Base-by-base conservation (phyloP, 2,113 vertebrate genomes). In the Tamias sibiricus region DNA sequence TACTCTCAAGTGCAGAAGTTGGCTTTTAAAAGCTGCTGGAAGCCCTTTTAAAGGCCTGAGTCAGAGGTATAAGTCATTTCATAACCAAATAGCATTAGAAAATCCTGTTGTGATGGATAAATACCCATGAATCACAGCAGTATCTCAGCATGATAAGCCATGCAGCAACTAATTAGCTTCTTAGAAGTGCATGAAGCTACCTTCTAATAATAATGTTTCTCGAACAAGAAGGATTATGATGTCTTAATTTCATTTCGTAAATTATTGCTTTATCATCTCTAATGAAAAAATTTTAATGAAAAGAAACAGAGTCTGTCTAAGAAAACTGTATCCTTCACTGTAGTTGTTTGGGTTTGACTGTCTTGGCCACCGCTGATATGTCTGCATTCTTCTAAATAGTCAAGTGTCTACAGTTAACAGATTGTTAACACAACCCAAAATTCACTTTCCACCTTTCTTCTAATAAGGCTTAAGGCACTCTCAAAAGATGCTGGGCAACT, bases 71-170 rank as follows among this genome's bases (percentile, higher is more conserved):
- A 94, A 92, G 90, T 91, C 74, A 91, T 82, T 96, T 92, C 95
- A 97, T 97, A 98, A 98, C 68, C 79, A 97, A 98, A 97, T 6
- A 94, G 57, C 86, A 95, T 90, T 37, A 90, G 95, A 95, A 97
- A 95, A 90, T 92, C 97, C 97, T 94, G 95, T 94, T 97, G 94
- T 0, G 0, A 96, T n/a, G 89, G 91, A 91, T 95, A 96, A 98
- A 97, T 2, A 69, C 72, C 83, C 52, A 9, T 92, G 98, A 98
- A 95, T 91, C 97, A 82, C 49, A 66, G 87, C 75, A 94, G 91
- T 90, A 49, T 77, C 97, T 96, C 95, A 66, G 95, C 28, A 0
- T 24, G 76, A 96, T 47, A 97, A 95, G 81, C 77, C 82, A 80
- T 62, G 37, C 84, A 81, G 77, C 0, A 0, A 89, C 87, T 97